Percentiles rank a stretch among this genome's conserved stretches.
Evolutionary conservation across 2,113 vertebrate genomes (phyloP).

Genomic region (Seriola rivoliana): DNA sequence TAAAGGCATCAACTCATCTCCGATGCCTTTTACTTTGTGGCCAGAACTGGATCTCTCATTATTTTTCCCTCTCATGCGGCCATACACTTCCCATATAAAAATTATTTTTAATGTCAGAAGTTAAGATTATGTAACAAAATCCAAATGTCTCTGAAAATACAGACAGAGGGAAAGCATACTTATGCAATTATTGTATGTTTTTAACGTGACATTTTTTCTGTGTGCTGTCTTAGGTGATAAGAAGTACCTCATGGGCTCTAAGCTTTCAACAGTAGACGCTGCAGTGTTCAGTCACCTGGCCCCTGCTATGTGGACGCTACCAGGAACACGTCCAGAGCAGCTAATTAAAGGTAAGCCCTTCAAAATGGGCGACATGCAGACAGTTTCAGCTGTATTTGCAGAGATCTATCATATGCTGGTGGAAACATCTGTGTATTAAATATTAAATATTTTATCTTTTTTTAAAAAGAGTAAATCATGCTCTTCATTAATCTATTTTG

Average conservation of each 20-base stretch:
- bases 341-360: slow-evolving; percentile 93
- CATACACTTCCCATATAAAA: too few relatives aligned
- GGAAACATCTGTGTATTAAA: background rate
- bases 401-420: background rate
- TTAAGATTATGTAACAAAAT: background rate
- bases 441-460: too few relatives aligned
- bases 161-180: background rate
- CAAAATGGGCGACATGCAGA: background rate
- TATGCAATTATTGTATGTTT: background rate
- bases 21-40: background rate
- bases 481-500: too few relatives aligned
- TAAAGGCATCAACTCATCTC: background rate
- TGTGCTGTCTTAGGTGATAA: slow-evolving; percentile 89
- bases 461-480: too few relatives aligned
- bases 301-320: slow-evolving; percentile 98
- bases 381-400: background rate
- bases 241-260: slow-evolving; percentile 96
- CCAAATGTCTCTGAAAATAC: background rate
- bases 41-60: background rate
- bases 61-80: too few relatives aligned
- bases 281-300: slow-evolving; percentile 96
- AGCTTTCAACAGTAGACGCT: slow-evolving; percentile 92
- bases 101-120: background rate
- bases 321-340: slow-evolving; percentile 94
- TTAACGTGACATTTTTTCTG: background rate